A percentile compares a stretch with the other conserved stretches of the same genome.
These are phyloP conservation scores for Heliangelus exortis DNA, from an alignment of 2,797 vertebrate genomes.

Conservation along the genomic window DNA sequence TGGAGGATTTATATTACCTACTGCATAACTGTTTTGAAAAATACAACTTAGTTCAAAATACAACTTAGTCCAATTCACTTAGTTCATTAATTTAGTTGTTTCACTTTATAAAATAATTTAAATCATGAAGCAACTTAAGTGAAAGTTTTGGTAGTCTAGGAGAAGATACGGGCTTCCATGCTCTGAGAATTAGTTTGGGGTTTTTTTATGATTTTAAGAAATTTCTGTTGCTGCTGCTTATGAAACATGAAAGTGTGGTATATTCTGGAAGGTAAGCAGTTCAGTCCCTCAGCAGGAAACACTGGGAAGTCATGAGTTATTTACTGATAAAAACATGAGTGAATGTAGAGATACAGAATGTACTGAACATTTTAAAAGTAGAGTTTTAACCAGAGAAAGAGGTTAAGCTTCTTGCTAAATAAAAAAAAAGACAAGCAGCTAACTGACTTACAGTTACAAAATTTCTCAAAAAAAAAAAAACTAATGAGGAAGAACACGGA, in stretches of 20 bases:
- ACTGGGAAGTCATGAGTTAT: not conserved
- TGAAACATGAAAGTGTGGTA: not conserved
- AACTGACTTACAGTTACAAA: not conserved
- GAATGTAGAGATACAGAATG: not conserved
- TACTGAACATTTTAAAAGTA: not conserved
- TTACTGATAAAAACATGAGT: not conserved
- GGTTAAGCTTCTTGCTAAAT: not conserved
- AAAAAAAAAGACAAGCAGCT: not conserved
- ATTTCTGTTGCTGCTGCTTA: not conserved
- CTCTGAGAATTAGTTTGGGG: not conserved
- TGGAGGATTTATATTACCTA: not conserved
- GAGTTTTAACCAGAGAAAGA: not conserved
- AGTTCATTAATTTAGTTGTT: not conserved
- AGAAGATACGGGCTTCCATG: not conserved
- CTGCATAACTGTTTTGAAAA: not conserved
- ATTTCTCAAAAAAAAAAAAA: not conserved
- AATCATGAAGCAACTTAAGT: not conserved
- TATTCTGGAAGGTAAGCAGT: not conserved
- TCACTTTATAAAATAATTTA: not conserved
- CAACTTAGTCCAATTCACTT: not conserved
- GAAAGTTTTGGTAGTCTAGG: not conserved
- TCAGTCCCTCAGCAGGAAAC: not conserved
- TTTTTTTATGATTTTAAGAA: not conserved
- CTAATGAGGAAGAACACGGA: not conserved
- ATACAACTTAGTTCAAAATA: no score